These are phyloP conservation scores for Molossus molossus DNA, from an alignment of 2,797 vertebrate species.

Conservation along the genomic window DNA sequence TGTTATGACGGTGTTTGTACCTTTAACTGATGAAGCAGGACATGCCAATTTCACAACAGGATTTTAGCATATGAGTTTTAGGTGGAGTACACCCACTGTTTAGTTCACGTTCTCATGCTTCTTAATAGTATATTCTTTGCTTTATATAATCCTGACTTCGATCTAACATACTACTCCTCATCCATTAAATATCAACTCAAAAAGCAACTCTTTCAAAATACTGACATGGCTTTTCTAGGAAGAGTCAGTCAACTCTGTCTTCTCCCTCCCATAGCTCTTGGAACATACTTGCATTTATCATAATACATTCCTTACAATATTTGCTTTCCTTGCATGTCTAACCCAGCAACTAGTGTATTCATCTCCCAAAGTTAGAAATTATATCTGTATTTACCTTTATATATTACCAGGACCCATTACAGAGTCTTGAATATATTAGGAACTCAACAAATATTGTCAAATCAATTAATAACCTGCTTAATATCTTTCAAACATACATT, in stretches of 20 bases:
- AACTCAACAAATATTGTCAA: conserved; percentile 10
- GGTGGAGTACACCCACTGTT: neutral
- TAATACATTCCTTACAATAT: neutral
- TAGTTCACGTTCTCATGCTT: neutral
- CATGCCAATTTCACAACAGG: neutral
- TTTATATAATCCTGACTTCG: conserved; percentile 43
- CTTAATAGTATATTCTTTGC: neutral
- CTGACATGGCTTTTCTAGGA: conserved; percentile 34
- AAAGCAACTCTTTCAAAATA: neutral
- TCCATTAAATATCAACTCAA: neutral
- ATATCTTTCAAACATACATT: conserved; percentile 19
- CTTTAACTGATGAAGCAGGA: neutral
- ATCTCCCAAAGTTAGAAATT: conserved; percentile 10
- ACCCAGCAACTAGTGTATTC: neutral
- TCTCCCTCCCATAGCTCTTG: neutral
- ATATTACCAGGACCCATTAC: neutral
- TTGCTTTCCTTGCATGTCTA: neutral
- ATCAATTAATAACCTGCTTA: conserved; percentile 26
- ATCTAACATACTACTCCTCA: neutral
- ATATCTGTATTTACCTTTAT: neutral
- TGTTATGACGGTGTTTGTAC: neutral
- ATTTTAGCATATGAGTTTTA: conserved; percentile 45
- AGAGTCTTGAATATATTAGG: neutral
- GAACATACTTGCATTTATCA: neutral
- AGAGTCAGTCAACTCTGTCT: neutral